Evolutionary conservation across 2,888 invertebrate genomes (phyloP), one percentile per base, ranked within the genome.

Genomic region (Arctia plantaginis): DNA sequence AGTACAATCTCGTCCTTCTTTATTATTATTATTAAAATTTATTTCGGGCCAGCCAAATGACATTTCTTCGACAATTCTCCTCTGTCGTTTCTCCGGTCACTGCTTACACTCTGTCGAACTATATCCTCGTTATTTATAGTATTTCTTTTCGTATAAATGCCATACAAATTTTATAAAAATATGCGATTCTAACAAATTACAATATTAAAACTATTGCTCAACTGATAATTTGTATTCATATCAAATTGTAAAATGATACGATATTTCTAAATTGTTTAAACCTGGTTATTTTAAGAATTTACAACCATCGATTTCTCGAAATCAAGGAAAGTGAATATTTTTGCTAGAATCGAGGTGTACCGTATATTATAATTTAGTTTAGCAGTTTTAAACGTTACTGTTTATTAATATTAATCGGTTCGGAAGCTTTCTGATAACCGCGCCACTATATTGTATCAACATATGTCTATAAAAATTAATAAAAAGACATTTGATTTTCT

Each of bases 131-230:
- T n/a, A n/a, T n/a, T n/a, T n/a, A n/a, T n/a, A n/a, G n/a, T n/a
- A n/a, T n/a, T n/a, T n/a, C 35, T n/a, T 80, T 79, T 80, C 76
- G 74, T 76, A 77, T 76, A 77, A 78, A 75, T 47, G 75, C 66
- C 77, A 74, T 74, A 66, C 69, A 69, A 64, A 72, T 84, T 79
- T 83, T 77, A 68, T 62, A 59, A 20, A 74, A 78, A 76, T 84
- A 85, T 84, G 75, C 83, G 69, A 80, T 84, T 78, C 79, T 81
- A 75, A 79, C 80, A 85, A 88, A 88, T 88, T 87, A 88, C 84
- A 84, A 86, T 87, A 87, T 71, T 81, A 80, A 82, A 81, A 84
- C 80, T 82, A 79, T 74, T 77, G 77, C 77, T 73, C 80, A 80
- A 86, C 77, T 74, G 74, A 65, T 82, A 66, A 86, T 89, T 88